phyloP scores from a whole-genome alignment of 2,797 vertebrate species.

The Uromys caudimaculatus region DNA sequence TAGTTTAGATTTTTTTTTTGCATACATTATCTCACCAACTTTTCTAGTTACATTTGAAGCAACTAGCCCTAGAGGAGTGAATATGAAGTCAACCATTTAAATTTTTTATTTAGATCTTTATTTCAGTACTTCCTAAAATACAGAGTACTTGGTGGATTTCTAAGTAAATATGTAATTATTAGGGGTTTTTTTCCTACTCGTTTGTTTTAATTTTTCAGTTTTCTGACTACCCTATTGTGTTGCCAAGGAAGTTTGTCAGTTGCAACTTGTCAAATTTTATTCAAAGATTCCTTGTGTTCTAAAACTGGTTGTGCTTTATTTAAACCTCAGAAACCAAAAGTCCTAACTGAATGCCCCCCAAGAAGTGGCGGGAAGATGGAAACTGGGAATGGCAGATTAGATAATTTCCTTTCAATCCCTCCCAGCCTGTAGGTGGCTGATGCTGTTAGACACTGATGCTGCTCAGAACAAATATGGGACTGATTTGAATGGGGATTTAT shows the following conservation, averaged over 20 bases:
- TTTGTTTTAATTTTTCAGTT: neutral
- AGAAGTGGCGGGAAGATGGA: neutral
- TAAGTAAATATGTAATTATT: neutral
- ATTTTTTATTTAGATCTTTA: neutral
- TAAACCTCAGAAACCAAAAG: neutral
- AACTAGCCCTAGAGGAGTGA: neutral
- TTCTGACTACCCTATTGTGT: neutral
- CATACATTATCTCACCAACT: neutral
- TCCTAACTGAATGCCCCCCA: neutral
- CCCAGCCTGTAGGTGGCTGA: neutral
- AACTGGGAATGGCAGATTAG: conserved; percentile 18
- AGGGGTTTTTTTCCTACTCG: neutral
- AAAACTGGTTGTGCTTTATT: conserved; percentile 40
- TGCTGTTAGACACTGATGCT: neutral
- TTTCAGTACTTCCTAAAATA: conserved; percentile 25
- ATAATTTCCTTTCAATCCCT: neutral
- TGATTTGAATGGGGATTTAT: conserved; percentile 5
- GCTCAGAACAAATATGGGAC: conserved; percentile 5
- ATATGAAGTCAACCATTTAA: neutral
- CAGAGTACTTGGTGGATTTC: neutral
- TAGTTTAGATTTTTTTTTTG: neutral
- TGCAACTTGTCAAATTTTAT: conserved; percentile 44
- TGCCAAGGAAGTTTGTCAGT: conserved; percentile 16
- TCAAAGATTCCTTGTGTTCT: conserved; percentile 39
- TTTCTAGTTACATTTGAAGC: conserved; percentile 44